Evolutionary conservation across 1,140 invertebrate genomes (phyloP).

Genomic region (Catajapyx aquilonaris): DNA sequence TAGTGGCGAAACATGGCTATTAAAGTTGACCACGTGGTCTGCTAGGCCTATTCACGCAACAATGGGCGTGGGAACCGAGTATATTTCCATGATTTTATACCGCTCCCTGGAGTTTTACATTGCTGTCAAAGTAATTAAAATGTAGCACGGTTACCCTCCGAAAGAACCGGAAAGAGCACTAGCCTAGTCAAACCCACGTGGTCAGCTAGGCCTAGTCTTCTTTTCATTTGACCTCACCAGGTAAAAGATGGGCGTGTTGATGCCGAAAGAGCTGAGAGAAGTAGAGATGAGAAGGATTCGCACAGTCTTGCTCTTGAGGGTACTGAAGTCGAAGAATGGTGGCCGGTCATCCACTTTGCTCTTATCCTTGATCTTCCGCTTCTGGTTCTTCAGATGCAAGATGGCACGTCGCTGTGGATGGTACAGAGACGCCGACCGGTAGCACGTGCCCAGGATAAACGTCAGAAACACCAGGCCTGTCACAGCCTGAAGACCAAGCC

Average conservation of each 20-base stretch:
- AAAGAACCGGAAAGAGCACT: no score
- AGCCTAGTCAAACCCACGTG: no score
- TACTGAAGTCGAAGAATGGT: slow-evolving; percentile 68
- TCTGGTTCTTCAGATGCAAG: slow-evolving; percentile 74
- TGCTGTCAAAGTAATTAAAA: no score
- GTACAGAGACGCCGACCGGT: slow-evolving; percentile 70
- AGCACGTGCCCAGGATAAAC: slow-evolving; percentile 71
- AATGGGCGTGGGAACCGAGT: no score
- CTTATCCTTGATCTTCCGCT: slow-evolving; percentile 35
- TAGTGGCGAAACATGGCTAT: no score
- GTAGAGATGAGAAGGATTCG: slow-evolving; percentile 61
- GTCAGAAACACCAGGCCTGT: slow-evolving; percentile 63
- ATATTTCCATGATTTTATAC: no score
- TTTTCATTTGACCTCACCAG: slow-evolving; percentile 36
- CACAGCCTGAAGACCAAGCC: slow-evolving; percentile 61
- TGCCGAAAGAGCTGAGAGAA: slow-evolving; percentile 52
- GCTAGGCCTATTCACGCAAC: no score
- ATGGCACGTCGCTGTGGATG: slow-evolving; percentile 74
- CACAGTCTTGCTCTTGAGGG: slow-evolving; percentile 60
- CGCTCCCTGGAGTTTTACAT: no score
- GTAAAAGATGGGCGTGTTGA: slow-evolving; percentile 71
- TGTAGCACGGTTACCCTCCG: no score
- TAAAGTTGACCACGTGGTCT: no score
- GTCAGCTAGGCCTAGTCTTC: no score
- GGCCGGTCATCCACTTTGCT: slow-evolving; percentile 46